Evolutionary conservation across 2,888 invertebrate genomes (phyloP), one percentile per base, ranked within the genome.

Genomic region (Yponomeuta evonymella): DNA sequence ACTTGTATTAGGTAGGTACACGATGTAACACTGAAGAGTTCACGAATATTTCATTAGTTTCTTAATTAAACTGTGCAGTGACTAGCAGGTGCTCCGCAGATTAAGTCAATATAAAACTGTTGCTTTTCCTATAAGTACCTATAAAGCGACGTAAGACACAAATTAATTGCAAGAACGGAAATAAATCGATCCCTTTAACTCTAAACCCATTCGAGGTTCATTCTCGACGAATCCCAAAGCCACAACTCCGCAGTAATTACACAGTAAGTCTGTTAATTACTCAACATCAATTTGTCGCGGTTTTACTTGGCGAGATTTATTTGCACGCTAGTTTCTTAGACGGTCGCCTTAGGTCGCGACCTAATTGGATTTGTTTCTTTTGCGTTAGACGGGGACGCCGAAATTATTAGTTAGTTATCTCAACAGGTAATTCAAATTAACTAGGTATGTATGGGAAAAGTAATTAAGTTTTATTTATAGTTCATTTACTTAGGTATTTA

Each of bases 231-330:
- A 58, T 58, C 51, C 51, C 5, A 12, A 58, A 58, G 51, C 51
- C 51, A 15, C 51, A 58, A 58, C 51, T 15, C 51, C 51, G 51
- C 51, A 58, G 51, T 58, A 58, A 58, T 58, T 58, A 58, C 51
- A 15, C 51, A 58, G 51, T 58, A 58, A 58, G 51, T 15, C 51
- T 58, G 51, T 58, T 58, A 58, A 58, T 58, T 58, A 58, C 51
- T 58, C 51, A 58, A 58, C 51, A 58, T 58, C 51, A 58, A 58
- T 58, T 58, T 58, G 51, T 58, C 51, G 51, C 51, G 51, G 51
- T 58, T 58, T 58, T 58, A 58, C 15, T 15, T 12, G 15, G 51
- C 51, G 51, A 5, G 51, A 58, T 58, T 58, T 58, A 58, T 58
- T 58, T 58, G 51, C 15, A 58, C 51, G 51, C 51, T 58, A 58